phyloP scores from a whole-genome alignment of 2,113 vertebrate species.

The Siniperca chuatsi region DNA sequence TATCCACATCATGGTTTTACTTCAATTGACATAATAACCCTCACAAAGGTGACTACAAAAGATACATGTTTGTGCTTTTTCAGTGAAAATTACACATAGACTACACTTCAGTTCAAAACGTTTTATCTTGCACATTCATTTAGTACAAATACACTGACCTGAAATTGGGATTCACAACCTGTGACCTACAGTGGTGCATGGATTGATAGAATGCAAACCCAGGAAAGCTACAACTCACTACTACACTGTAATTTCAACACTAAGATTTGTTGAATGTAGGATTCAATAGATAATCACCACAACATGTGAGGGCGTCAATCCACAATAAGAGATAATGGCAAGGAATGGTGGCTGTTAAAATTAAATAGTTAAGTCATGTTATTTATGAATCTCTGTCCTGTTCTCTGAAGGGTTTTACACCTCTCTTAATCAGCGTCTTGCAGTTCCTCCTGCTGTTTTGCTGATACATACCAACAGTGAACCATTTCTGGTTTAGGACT shows the following conservation, averaged over 20 bases:
- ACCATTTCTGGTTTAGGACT: background rate
- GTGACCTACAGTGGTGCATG: conserved; percentile 14
- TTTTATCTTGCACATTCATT: conserved; percentile 13
- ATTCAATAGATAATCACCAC: conserved; percentile 3
- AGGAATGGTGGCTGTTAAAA: conserved; percentile 69
- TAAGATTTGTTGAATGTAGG: background rate
- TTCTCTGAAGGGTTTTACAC: conserved; percentile 17
- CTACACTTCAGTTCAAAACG: conserved; percentile 36
- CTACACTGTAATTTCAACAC: conserved; percentile 6
- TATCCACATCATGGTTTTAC: background rate
- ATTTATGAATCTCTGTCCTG: conserved; percentile 14
- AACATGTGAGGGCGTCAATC: conserved; percentile 38
- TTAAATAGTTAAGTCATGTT: conserved; percentile 17
- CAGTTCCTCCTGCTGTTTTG: background rate
- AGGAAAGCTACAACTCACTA: background rate
- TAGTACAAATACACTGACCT: conserved; percentile 47
- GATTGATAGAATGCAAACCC: conserved; percentile 43
- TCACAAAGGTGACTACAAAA: conserved; percentile 14
- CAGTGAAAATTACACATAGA: conserved; percentile 6
- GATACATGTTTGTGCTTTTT: conserved; percentile 7
- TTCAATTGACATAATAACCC: conserved; percentile 1
- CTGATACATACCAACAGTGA: background rate
- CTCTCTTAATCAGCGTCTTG: background rate
- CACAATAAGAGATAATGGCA: conserved; percentile 35
- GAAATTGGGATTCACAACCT: conserved; percentile 47